Evolutionary conservation across 2,113 vertebrate genomes (phyloP).

Genomic region (Alethe castanea): DNA sequence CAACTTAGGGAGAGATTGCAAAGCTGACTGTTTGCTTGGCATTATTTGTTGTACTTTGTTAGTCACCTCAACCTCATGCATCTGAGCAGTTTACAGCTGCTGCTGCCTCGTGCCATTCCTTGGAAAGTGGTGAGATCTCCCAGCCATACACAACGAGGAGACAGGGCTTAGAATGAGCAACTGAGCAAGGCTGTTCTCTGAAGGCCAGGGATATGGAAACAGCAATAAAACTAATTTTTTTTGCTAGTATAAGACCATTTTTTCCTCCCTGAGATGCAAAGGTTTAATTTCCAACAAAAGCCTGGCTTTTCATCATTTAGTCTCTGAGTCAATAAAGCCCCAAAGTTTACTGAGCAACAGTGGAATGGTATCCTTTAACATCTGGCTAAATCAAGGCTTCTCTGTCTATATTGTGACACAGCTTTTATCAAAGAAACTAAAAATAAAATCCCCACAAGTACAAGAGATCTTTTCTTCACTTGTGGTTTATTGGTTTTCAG

Average conservation of each 20-base stretch:
- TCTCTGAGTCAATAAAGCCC: not conserved
- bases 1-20: not conserved
- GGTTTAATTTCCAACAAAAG: not conserved
- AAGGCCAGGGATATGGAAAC: not conserved
- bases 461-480: conserved; percentile 12
- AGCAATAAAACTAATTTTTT: not conserved
- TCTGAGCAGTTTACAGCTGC: not conserved
- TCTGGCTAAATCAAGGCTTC: not conserved
- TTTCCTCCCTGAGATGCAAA: not conserved
- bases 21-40: not conserved
- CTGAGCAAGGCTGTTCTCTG: not conserved
- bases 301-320: not conserved
- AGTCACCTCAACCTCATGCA: not conserved
- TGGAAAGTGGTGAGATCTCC: accelerated
- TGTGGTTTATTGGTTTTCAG: conserved; percentile 14
- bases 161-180: not conserved
- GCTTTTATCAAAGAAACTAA: not conserved
- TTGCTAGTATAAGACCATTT: not conserved
- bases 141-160: accelerated
- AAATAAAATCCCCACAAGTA: not conserved
- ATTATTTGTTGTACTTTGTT: not conserved
- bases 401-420: not conserved
- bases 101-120: not conserved
- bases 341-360: not conserved
- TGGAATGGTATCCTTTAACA: not conserved